Conservation (phyloP, 2,888 invertebrate genomes). For the Stratiomys singularior region DNA sequence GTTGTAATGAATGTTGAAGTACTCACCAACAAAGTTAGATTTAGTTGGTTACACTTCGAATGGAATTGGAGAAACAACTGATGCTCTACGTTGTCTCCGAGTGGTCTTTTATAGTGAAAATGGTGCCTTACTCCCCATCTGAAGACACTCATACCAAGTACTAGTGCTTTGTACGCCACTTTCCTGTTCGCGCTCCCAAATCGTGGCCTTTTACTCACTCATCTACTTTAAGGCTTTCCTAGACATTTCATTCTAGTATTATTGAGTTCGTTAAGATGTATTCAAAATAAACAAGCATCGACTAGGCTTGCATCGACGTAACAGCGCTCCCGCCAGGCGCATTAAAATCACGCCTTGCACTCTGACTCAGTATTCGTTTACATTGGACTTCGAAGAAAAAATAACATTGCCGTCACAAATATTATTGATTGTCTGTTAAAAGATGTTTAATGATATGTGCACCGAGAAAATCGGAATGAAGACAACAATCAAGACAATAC, state of each 20-base stretch:
- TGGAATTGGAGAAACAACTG: constrained; percentile 32
- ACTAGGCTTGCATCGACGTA: background rate
- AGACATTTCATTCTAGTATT: background rate
- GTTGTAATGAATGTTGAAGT: background rate
- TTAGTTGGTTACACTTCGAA: constrained; percentile 26
- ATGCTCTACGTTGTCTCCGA: constrained; percentile 22
- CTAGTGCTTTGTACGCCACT: constrained; percentile 1
- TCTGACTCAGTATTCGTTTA: background rate
- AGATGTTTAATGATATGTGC: too few relatives aligned
- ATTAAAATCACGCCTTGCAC: background rate
- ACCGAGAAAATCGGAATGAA: too few relatives aligned
- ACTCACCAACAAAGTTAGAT: constrained; percentile 10
- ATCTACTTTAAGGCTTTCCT: background rate
- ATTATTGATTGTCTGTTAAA: too few relatives aligned
- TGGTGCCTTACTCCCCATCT: constrained; percentile 33
- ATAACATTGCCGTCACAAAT: too few relatives aligned
- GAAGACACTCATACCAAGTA: background rate
- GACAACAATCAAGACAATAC: too few relatives aligned
- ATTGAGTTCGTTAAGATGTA: background rate
- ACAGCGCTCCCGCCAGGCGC: background rate
- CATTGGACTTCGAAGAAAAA: background rate
- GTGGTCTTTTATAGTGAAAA: constrained; percentile 43
- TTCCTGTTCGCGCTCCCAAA: constrained; percentile 17
- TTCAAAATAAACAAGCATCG: background rate
- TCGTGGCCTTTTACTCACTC: background rate